These are phyloP conservation scores for Alviniconcha marisindica DNA, from an alignment of 1,140 invertebrate genomes.

Conservation along the genomic window DNA sequence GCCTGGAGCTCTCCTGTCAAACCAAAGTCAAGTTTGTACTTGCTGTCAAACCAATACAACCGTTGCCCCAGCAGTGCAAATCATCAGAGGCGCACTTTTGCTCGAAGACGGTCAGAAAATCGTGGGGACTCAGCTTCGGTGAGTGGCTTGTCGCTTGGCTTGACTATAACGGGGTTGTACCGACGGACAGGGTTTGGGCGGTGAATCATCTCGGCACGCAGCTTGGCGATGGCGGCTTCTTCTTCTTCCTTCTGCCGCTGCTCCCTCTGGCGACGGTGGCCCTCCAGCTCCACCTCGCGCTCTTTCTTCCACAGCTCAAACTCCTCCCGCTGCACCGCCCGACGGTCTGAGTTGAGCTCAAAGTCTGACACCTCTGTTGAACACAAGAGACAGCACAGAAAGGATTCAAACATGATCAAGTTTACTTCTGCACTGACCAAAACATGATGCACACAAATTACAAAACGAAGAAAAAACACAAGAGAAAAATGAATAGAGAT, in stretches of 20 bases:
- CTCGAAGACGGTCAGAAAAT: conserved; percentile 67
- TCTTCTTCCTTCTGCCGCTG: conserved; percentile 70
- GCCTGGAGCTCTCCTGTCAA: no score
- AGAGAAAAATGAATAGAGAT: no score
- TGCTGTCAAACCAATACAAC: no score
- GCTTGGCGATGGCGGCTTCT: conserved; percentile 66
- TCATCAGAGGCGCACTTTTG: conserved; percentile 50
- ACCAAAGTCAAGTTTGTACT: no score
- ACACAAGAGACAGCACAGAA: no score
- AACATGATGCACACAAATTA: no score
- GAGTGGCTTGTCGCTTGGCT: conserved; percentile 71
- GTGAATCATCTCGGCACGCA: conserved; percentile 74
- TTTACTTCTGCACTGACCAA: background rate
- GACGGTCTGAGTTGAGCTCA: conserved; percentile 76
- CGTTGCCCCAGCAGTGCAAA: no score
- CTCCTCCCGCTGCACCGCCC: conserved; percentile 75
- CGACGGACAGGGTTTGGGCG: conserved; percentile 72
- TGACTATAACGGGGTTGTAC: conserved; percentile 72
- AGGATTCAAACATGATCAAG: no score
- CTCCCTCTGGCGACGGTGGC: conserved; percentile 58
- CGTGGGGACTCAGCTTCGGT: conserved; percentile 74
- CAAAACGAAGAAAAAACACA: no score
- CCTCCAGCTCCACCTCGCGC: conserved; percentile 71
- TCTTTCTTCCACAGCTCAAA: conserved; percentile 77
- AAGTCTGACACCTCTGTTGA: conserved; percentile 74